phyloP scores from a whole-genome alignment of 2,888 invertebrate species.

The Dusona sp. region DNA sequence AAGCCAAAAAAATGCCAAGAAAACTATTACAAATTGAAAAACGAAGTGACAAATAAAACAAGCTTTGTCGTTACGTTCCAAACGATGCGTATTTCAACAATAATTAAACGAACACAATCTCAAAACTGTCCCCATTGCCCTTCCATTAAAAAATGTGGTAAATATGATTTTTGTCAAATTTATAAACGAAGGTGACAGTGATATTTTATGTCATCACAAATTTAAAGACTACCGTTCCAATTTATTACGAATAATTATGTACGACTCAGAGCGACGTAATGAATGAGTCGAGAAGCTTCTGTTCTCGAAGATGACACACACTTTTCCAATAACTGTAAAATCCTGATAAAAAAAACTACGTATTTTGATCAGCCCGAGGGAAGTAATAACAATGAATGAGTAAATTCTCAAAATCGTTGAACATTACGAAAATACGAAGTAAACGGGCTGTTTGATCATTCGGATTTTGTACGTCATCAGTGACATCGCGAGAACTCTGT shows the following conservation, averaged over 20 bases:
- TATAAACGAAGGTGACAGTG: not conserved
- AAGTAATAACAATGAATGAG: not conserved
- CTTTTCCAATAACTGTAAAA: not conserved
- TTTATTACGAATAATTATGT: slow-evolving; percentile 3
- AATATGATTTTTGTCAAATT: not conserved
- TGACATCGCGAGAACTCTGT: slow-evolving; percentile 30
- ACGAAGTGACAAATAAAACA: not conserved
- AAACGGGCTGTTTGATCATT: slow-evolving; percentile 42
- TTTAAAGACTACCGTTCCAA: not conserved
- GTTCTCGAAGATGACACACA: not conserved
- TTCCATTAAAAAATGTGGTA: too few species aligned
- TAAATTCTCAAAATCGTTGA: slow-evolving; percentile 23
- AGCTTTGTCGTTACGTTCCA: not conserved
- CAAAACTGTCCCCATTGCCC: too few species aligned
- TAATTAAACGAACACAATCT: not conserved
- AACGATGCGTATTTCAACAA: not conserved
- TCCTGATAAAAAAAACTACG: not conserved
- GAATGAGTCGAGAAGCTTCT: not conserved
- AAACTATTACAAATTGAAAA: not conserved
- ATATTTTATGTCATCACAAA: not conserved
- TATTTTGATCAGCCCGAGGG: not conserved
- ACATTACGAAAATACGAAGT: slow-evolving; percentile 41
- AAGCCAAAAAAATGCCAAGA: not conserved
- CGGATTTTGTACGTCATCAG: slow-evolving; percentile 17
- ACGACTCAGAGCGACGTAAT: not conserved